Evolutionary conservation across 23 tunicate genomes (phyloP).

Genomic region (Corella eumyota): DNA sequence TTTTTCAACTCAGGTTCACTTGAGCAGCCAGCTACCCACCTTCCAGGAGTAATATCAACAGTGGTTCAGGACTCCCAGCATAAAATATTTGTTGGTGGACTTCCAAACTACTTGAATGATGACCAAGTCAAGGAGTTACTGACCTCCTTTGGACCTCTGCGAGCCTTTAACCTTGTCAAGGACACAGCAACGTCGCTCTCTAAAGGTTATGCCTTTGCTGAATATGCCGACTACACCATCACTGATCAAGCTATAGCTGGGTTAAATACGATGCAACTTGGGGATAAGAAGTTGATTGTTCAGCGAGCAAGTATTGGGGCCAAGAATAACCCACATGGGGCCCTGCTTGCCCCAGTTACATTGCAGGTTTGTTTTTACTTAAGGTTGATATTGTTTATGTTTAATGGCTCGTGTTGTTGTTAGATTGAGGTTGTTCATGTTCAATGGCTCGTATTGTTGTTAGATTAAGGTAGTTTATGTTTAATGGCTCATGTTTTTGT

Average conservation of each 20-base stretch:
- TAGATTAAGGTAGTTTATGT: background rate
- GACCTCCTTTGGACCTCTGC: conserved; percentile 81
- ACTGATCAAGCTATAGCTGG: conserved; percentile 97
- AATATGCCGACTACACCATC: conserved; percentile 59
- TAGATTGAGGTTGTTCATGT: background rate
- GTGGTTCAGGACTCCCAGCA: conserved; percentile 89
- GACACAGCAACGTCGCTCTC: conserved; percentile 81
- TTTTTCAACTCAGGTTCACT: too few species aligned
- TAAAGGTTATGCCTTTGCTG: conserved; percentile 96
- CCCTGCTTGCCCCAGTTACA: conserved; percentile 64
- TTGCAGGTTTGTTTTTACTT: conserved; percentile 70
- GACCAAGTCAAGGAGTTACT: conserved; percentile 94
- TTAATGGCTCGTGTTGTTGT: background rate
- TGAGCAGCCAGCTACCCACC: conserved; percentile 48
- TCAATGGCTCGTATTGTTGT: background rate
- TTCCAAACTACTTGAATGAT: conserved; percentile 82
- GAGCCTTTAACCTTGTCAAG: conserved; percentile 96
- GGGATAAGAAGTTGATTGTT: conserved; percentile 85
- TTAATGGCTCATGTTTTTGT: too few species aligned
- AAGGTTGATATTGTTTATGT: background rate
- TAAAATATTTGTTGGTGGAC: conserved; percentile 82
- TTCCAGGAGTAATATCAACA: conserved; percentile 58
- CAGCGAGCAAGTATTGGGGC: conserved; percentile 89
- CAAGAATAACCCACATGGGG: conserved; percentile 59
- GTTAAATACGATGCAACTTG: conserved; percentile 92